phyloP scores from a whole-genome alignment of 1,140 invertebrate genomes.

The Brachionus plicatilis region DNA sequence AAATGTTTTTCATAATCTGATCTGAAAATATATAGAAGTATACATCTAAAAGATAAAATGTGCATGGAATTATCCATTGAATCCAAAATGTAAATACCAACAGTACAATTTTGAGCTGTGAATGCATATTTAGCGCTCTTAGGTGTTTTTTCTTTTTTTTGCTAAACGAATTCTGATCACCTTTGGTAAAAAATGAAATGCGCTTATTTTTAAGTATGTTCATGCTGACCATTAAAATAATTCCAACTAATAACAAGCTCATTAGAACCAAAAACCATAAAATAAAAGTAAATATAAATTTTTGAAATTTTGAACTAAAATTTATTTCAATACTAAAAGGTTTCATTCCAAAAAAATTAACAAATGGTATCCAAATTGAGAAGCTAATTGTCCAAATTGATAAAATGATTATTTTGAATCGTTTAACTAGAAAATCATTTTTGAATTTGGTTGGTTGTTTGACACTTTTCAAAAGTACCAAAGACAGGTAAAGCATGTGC shows the following conservation, averaged over 20 bases:
- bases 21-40: not conserved
- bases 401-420: not conserved
- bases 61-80: not conserved
- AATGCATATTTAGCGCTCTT: not conserved
- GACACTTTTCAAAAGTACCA: not conserved
- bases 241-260: not conserved
- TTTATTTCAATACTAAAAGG: not conserved
- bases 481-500: not conserved
- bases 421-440: not conserved
- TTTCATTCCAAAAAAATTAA: not conserved
- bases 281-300: not conserved
- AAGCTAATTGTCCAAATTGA: constrained; percentile 3
- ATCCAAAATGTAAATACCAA: constrained; percentile 23
- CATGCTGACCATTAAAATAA: not conserved
- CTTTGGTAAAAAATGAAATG: not conserved
- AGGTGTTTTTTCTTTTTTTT: not conserved
- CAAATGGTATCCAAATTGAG: not conserved
- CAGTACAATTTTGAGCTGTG: not conserved
- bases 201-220: not conserved
- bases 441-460: not conserved
- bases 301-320: not conserved
- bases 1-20: not conserved
- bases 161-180: not conserved
- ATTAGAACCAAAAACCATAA: not conserved
- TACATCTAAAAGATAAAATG: not conserved